Evolutionary conservation across 37 sponge, comb jelly and placozoan genomes (phyloP), one percentile per base, ranked within the genome.

Genomic region (Geodia barretti): DNA sequence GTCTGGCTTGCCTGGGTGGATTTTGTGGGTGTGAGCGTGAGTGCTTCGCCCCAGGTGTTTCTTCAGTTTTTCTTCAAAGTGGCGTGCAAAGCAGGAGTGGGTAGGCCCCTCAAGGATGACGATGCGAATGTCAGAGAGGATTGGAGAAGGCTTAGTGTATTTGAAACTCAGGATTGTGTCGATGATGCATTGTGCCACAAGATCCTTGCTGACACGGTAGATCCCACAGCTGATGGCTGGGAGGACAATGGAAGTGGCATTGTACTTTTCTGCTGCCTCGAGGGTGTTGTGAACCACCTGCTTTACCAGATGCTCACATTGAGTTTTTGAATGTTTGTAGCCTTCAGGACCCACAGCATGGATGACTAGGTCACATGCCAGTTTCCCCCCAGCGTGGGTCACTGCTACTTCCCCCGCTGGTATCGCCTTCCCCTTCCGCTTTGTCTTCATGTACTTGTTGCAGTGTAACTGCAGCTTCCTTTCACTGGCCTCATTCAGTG

Each of bases 191-290:
- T 21, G 40, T 25, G 82, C 82, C 20, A 81, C 82, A 24, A 68
- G 64, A 7, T 72, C 73, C 39, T 81, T 81, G 33, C 43, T 43
- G 39, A 93, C 82, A 3, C 81, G 87, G 76, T 73, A 93, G 11
- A 89, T 87, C 25, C 94, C 94, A 24, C 84, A 79, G 42, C 94
- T 88, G 32, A 93, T 74, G 25, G 86, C 86, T 41, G 94, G 94
- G 29, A 93, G 29, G 1, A 84, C 87, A 33, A 93, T 79, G 28
- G 94, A 93, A 4, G 30, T 59, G 1, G 42, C 63, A 3, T 72
- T 70, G 26, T 40, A 17, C 20, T 78, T 41, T 41, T 86, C 73
- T 39, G 87, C 84, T 34, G 29, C 35, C 17, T 38, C 11, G 19
- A 86, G 60, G 20, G 59, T 21, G 26, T 79, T 86, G 4, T 68